Evolutionary conservation across 2,888 invertebrate species (phyloP).

Genomic region (Scotopteryx bipunctaria): DNA sequence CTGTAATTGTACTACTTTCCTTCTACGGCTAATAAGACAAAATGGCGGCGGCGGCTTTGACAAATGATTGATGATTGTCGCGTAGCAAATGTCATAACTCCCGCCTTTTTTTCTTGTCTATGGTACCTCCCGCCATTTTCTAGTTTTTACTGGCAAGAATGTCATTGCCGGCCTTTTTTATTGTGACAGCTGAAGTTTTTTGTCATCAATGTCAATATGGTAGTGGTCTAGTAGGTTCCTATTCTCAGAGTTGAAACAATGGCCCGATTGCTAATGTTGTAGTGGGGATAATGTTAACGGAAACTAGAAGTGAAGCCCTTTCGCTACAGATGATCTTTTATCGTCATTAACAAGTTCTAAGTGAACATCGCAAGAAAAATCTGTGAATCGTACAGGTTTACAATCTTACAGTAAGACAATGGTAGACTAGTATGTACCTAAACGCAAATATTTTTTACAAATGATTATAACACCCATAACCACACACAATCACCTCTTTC

Average conservation of each 20-base stretch:
- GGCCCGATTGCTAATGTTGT: too few species aligned
- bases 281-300: too few species aligned
- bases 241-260: conserved; percentile 9
- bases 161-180: conserved; percentile 23
- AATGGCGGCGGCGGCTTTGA: conserved; percentile 64
- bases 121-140: conserved; percentile 37
- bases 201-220: conserved; percentile 15
- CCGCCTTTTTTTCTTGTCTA: conserved; percentile 37
- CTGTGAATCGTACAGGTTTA: too few species aligned
- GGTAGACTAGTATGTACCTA: too few species aligned
- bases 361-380: too few species aligned
- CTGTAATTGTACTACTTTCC: conserved; percentile 61
- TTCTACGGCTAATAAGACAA: conserved; percentile 71
- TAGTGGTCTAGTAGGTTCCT: not conserved
- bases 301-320: too few species aligned
- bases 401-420: too few species aligned
- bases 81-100: conserved; percentile 60
- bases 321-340: too few species aligned
- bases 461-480: too few species aligned
- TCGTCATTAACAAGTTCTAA: too few species aligned
- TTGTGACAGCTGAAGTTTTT: conserved; percentile 24
- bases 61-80: conserved; percentile 65
- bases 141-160: conserved; percentile 33
- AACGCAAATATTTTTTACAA: too few species aligned
- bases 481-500: too few species aligned